phyloP scores from a whole-genome alignment of 2,113 vertebrate species.

The Pituophis catenifer region DNA sequence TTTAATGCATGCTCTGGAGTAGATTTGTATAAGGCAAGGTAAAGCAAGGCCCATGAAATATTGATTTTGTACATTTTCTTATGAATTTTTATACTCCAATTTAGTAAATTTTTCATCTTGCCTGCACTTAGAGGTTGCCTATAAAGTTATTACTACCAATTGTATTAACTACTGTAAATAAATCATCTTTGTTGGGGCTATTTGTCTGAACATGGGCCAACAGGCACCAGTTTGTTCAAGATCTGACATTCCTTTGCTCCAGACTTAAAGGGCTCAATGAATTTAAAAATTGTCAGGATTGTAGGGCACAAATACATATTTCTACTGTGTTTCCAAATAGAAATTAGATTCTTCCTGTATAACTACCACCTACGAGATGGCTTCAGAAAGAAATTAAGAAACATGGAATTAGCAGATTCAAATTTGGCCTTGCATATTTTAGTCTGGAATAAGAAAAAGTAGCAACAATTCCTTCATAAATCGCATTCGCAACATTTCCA shows the following conservation, averaged over 20 bases:
- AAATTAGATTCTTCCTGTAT: conserved; percentile 4
- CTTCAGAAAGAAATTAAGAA: not conserved
- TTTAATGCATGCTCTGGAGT: conserved; percentile 92
- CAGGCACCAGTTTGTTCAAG: conserved; percentile 57
- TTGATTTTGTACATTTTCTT: conserved; percentile 99
- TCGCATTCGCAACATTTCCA: not conserved
- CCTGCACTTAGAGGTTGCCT: conserved; percentile 87
- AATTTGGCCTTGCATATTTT: not conserved
- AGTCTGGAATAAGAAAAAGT: not conserved
- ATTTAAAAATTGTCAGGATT: conserved; percentile 48
- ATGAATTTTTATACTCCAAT: conserved; percentile 96
- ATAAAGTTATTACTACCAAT: conserved; percentile 81
- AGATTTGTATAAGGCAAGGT: conserved; percentile 98
- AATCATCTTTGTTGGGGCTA: conserved; percentile 70
- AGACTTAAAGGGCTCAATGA: conserved; percentile 53
- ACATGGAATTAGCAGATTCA: not conserved
- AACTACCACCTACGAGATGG: not conserved
- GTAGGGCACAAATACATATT: conserved; percentile 29
- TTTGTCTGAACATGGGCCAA: conserved; percentile 68
- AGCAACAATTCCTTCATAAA: not conserved
- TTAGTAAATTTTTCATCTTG: conserved; percentile 96
- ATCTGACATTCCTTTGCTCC: conserved; percentile 45
- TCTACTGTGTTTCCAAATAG: conserved; percentile 26
- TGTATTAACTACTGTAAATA: conserved; percentile 82
- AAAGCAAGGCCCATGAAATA: conserved; percentile 98